Evolutionary conservation across 2,113 vertebrate species (phyloP).

Genomic region (Castor canadensis): DNA sequence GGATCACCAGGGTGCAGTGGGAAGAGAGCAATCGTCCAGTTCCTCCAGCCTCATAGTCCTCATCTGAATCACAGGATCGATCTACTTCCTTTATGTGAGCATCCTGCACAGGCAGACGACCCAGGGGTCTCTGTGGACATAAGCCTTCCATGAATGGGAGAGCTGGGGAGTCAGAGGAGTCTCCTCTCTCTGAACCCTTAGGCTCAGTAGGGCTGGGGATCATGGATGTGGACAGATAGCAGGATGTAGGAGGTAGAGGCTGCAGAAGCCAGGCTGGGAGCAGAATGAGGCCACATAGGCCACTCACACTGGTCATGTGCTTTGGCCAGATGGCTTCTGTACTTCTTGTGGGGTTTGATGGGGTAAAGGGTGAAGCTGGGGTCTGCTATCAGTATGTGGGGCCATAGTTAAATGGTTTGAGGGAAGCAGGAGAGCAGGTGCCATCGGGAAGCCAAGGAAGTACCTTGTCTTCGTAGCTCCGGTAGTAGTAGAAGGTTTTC

Average conservation of each 20-base stretch:
- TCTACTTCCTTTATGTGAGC: constrained; percentile 93
- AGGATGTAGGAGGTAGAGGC: neutral
- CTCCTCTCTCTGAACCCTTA: neutral
- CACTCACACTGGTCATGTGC: neutral
- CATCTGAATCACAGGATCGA: constrained; percentile 92
- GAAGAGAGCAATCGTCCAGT: constrained; percentile 85
- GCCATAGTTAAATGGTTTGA: neutral
- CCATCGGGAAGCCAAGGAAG: neutral
- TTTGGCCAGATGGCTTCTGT: neutral
- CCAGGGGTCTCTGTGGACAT: constrained; percentile 92
- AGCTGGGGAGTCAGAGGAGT: neutral
- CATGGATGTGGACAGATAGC: neutral
- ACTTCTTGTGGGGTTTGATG: neutral
- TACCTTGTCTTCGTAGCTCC: constrained; percentile 98
- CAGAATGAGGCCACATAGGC: neutral
- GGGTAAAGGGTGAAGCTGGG: neutral
- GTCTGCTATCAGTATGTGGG: neutral
- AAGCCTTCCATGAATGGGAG: neutral
- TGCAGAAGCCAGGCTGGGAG: neutral
- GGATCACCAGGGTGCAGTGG: constrained; percentile 91
- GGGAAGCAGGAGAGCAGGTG: neutral
- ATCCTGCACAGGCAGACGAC: constrained; percentile 93
- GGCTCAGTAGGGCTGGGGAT: neutral
- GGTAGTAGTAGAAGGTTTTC: constrained; percentile 96
- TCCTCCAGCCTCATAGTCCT: constrained; percentile 89